A percentile compares a stretch with the other conserved stretches of the same genome.
These are phyloP conservation scores for Pseudomyrmex flavicornis DNA, from an alignment of 1,140 invertebrate species.

Conservation along the genomic window DNA sequence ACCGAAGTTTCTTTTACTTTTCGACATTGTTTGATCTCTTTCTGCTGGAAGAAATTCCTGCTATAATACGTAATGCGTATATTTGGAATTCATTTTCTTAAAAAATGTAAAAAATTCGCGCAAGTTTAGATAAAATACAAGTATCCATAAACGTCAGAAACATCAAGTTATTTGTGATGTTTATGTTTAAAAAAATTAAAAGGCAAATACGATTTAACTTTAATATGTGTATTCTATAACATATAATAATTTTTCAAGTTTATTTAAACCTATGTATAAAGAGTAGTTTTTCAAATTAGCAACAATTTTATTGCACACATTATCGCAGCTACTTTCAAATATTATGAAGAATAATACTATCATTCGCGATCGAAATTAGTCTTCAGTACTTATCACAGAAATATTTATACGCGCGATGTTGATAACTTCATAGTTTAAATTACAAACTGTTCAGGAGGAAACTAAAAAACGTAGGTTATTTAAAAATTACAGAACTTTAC, in stretches of 20 bases:
- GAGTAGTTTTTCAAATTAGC: background rate
- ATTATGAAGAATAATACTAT: background rate
- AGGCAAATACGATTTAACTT: too few species aligned
- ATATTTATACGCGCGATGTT: too few species aligned
- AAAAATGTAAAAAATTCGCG: background rate
- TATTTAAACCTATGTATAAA: background rate
- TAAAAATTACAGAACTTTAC: too few species aligned
- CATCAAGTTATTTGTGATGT: background rate
- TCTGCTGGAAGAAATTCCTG: background rate
- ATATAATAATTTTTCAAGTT: background rate
- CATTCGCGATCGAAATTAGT: background rate
- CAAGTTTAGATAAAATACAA: background rate
- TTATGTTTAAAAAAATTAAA: slow-evolving; percentile 11
- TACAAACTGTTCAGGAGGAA: background rate
- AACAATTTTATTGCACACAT: background rate
- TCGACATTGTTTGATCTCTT: slow-evolving; percentile 2
- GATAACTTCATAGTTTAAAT: background rate
- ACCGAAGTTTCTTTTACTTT: slow-evolving; percentile 1
- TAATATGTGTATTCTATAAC: too few species aligned
- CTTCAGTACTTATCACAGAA: too few species aligned
- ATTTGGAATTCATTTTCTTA: background rate
- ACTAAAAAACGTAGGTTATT: too few species aligned
- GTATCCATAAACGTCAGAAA: background rate
- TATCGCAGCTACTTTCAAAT: background rate
- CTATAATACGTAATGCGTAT: background rate